Conservation (phyloP, 2,113 vertebrate species). For the Apteryx owenii region DNA sequence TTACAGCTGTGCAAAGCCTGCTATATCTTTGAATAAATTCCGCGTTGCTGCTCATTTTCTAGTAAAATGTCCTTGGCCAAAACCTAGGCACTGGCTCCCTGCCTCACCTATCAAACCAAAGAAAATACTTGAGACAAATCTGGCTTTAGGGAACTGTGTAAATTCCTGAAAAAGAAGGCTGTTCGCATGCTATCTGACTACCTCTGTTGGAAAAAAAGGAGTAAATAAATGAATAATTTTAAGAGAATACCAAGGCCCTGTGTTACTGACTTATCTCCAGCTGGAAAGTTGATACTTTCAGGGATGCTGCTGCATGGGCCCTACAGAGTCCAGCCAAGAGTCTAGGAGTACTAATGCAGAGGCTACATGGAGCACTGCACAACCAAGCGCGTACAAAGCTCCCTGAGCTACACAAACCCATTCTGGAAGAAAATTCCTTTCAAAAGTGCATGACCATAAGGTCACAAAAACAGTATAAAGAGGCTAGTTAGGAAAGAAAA, state of each 20-base stretch:
- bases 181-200: background rate
- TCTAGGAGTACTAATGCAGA: background rate
- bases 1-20: constrained; percentile 48
- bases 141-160: background rate
- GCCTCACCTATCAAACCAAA: background rate
- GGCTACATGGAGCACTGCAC: background rate
- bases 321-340: background rate
- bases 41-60: constrained; percentile 28
- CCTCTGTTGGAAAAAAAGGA: background rate
- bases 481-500: background rate
- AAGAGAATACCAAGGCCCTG: background rate
- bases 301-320: background rate
- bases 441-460: background rate
- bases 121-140: background rate
- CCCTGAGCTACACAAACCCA: background rate
- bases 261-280: background rate
- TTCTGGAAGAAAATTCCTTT: background rate
- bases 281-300: background rate
- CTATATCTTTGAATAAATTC: background rate
- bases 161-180: background rate
- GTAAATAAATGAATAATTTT: background rate
- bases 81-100: background rate
- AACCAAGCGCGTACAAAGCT: background rate
- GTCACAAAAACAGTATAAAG: background rate
- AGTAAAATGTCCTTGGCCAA: constrained; percentile 11